These are phyloP conservation scores for Scaptodrosophila lebanonensis DNA, from an alignment of 1,140 invertebrate species.

Conservation along the genomic window DNA sequence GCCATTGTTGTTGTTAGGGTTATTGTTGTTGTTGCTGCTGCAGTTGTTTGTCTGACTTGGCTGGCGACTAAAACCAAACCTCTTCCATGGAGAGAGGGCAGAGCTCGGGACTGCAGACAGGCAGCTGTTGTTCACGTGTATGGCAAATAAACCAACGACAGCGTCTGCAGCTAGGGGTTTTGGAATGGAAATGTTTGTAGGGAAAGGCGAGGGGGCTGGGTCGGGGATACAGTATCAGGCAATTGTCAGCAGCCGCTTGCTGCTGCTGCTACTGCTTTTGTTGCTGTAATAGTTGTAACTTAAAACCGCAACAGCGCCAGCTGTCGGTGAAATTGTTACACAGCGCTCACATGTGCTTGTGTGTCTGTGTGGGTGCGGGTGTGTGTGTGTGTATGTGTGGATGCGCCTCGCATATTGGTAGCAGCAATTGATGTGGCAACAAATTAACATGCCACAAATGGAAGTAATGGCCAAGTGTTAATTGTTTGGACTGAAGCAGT, in stretches of 20 bases:
- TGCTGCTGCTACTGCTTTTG: constrained; percentile 19
- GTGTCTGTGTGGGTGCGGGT: constrained; percentile 25
- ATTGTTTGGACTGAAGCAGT: constrained; percentile 60
- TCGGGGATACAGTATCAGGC: constrained; percentile 43
- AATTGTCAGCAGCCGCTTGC: constrained; percentile 54
- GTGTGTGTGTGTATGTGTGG: constrained; percentile 2
- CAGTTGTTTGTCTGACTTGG: neutral
- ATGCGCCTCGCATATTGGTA: constrained; percentile 65
- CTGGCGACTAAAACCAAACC: neutral
- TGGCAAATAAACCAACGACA: constrained; percentile 64
- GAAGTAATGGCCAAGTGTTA: constrained; percentile 75
- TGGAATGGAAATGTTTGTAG: neutral
- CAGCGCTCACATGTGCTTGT: constrained; percentile 21
- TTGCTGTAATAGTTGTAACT: constrained; percentile 63
- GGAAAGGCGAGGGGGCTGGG: no score
- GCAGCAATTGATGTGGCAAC: constrained; percentile 72
- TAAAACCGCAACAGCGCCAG: constrained; percentile 68
- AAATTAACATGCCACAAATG: constrained; percentile 74
- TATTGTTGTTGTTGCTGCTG: no score
- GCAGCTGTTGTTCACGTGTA: constrained; percentile 41
- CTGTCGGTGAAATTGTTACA: constrained; percentile 69
- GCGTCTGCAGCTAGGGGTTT: neutral
- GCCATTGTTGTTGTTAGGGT: no score
- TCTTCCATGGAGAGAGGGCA: constrained; percentile 16
- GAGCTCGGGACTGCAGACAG: neutral